Conservation (phyloP, 2,888 invertebrate species). For the Drosophila meridiana region DNA sequence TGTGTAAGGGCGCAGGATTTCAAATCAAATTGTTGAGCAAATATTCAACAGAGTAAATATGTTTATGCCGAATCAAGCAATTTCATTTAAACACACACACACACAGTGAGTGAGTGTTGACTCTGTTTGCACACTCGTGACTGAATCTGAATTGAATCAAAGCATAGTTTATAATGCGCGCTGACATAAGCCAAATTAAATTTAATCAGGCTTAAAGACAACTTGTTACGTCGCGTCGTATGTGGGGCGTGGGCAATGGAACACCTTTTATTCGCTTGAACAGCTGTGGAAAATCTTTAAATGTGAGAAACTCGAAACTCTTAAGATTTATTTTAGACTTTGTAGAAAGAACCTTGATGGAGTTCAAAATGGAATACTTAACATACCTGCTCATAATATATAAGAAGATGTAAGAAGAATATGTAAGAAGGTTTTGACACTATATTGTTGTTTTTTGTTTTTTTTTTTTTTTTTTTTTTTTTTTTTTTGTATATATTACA, state of each 20-base stretch:
- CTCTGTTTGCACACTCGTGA: slow-evolving; percentile 24
- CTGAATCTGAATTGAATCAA: slow-evolving; percentile 44
- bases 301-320: background rate
- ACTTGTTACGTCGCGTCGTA: slow-evolving; percentile 14
- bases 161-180: slow-evolving; percentile 50
- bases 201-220: slow-evolving; percentile 15
- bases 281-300: background rate
- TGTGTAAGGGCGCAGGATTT: slow-evolving; percentile 63
- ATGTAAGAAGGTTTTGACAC: too few species aligned
- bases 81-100: slow-evolving; percentile 74
- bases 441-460: too few species aligned
- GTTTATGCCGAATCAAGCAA: slow-evolving; percentile 80
- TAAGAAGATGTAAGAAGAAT: too few species aligned
- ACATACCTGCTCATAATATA: too few species aligned
- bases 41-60: slow-evolving; percentile 80
- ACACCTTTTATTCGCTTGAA: background rate
- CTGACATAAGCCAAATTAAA: slow-evolving; percentile 40
- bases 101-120: slow-evolving; percentile 33
- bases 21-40: slow-evolving; percentile 79
- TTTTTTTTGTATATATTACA: background rate
- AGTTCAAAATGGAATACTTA: background rate
- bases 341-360: background rate
- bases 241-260: background rate
- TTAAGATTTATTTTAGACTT: too few species aligned
- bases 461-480: too few species aligned